Evolutionary conservation across 2,888 invertebrate genomes (phyloP).

Genomic region (Apamea anceps): DNA sequence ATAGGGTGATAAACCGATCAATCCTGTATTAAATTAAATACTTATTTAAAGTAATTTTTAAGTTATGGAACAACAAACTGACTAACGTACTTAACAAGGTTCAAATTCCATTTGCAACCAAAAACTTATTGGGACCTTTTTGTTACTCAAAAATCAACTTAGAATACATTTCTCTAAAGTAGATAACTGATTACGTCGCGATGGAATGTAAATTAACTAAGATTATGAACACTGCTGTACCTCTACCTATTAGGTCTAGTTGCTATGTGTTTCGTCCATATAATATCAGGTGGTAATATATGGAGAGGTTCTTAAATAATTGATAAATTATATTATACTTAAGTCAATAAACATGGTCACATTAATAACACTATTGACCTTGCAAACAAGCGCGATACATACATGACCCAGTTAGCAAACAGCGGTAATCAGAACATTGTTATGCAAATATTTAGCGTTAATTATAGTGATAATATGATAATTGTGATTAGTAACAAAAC

Average conservation of each 20-base stretch:
- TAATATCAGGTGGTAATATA: neutral
- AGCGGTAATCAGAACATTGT: conserved; percentile 33
- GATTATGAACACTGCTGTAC: too few species aligned
- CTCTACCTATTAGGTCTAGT: too few species aligned
- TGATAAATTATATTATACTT: neutral
- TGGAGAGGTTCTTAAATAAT: neutral
- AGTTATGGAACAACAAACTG: neutral
- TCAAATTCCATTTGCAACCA: neutral
- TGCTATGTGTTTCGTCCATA: too few species aligned
- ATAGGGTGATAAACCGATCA: neutral
- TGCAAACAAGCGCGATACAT: conserved; percentile 16
- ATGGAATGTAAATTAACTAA: too few species aligned
- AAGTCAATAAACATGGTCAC: conserved; percentile 9
- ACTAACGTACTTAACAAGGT: neutral
- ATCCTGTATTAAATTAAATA: neutral
- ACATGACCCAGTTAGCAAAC: conserved; percentile 59
- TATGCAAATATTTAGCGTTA: conserved; percentile 45
- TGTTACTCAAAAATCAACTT: neutral
- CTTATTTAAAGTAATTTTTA: too few species aligned
- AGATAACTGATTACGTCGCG: too few species aligned
- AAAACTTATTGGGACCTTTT: neutral
- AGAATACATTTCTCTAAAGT: too few species aligned
- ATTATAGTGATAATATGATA: conserved; percentile 48
- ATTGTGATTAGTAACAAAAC: conserved; percentile 48
- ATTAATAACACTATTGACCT: conserved; percentile 28